These are phyloP conservation scores for Hirudinaria manillensis DNA, from an alignment of 2,888 invertebrate genomes.

Conservation along the genomic window DNA sequence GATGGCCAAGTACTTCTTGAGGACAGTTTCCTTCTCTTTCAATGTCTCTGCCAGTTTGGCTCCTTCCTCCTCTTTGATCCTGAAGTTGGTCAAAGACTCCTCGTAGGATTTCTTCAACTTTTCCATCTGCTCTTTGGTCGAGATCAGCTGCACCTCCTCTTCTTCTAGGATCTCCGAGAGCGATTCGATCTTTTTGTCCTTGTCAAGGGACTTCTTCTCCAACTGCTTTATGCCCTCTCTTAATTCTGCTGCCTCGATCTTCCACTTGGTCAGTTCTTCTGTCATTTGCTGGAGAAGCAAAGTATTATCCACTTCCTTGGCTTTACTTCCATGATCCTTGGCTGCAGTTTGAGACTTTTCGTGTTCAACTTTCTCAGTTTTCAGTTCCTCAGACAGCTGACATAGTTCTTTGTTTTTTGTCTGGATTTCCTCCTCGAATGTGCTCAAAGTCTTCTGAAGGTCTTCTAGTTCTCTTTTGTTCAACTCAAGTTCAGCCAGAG, in stretches of 20 bases:
- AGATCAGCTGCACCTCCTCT: conserved; percentile 26
- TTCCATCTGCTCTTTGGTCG: conserved; percentile 24
- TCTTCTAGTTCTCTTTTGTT: background rate
- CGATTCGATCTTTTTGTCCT: conserved; percentile 31
- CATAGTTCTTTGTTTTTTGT: background rate
- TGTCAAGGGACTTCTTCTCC: conserved; percentile 24
- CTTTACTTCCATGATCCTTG: background rate
- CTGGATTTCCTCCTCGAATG: background rate
- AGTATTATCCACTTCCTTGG: background rate
- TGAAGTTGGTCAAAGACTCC: background rate
- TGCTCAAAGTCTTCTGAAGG: background rate
- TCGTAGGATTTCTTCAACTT: conserved; percentile 10
- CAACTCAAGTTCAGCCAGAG: background rate
- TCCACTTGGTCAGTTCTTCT: background rate
- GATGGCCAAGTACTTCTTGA: conserved; percentile 34
- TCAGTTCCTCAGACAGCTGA: background rate
- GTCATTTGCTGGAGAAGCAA: background rate
- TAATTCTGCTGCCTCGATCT: background rate
- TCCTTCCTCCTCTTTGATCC: conserved; percentile 25
- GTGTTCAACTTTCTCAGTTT: background rate
- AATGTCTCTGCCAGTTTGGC: conserved; percentile 16
- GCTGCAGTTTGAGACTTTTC: background rate
- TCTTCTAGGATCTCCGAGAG: conserved; percentile 30
- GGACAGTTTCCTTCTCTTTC: conserved; percentile 30
- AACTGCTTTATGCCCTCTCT: background rate